These are phyloP conservation scores for Clarias pachynema DNA, from an alignment of 2,797 vertebrate species.

Conservation along the genomic window DNA sequence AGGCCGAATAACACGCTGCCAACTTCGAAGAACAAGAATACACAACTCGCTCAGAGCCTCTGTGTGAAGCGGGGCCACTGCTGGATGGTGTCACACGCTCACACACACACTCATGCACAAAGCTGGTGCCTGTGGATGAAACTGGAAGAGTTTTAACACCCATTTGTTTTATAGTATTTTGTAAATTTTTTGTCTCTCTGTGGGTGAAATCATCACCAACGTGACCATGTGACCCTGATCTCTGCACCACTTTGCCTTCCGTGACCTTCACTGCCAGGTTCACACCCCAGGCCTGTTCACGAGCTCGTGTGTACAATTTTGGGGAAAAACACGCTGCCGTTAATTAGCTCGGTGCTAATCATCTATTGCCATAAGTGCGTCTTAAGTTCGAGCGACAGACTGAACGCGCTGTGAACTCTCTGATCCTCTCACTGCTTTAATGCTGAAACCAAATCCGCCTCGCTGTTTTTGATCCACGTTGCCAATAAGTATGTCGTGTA, in stretches of 20 bases:
- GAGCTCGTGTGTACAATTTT: no score
- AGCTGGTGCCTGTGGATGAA: no score
- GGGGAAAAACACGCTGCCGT: neutral
- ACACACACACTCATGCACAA: neutral
- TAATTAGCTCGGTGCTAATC: constrained; percentile 6
- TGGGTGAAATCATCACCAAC: constrained; percentile 16
- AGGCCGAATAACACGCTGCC: neutral
- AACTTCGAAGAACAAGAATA: neutral
- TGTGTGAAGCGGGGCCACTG: constrained; percentile 9
- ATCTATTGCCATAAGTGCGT: constrained; percentile 15
- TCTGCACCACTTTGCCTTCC: neutral
- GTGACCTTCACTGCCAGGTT: neutral
- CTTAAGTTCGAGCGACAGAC: neutral
- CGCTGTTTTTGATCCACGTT: neutral
- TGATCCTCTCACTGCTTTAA: neutral
- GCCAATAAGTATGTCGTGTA: no score
- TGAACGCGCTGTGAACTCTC: no score
- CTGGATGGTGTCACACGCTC: constrained; percentile 1
- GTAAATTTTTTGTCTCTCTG: neutral
- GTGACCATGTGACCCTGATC: neutral
- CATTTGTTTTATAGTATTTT: neutral
- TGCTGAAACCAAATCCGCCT: constrained; percentile 45
- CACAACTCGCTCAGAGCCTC: neutral
- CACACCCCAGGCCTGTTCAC: no score
- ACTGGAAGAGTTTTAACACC: constrained; percentile 9